phyloP scores from a whole-genome alignment of 2,888 invertebrate genomes.

The Tipula helvola region DNA sequence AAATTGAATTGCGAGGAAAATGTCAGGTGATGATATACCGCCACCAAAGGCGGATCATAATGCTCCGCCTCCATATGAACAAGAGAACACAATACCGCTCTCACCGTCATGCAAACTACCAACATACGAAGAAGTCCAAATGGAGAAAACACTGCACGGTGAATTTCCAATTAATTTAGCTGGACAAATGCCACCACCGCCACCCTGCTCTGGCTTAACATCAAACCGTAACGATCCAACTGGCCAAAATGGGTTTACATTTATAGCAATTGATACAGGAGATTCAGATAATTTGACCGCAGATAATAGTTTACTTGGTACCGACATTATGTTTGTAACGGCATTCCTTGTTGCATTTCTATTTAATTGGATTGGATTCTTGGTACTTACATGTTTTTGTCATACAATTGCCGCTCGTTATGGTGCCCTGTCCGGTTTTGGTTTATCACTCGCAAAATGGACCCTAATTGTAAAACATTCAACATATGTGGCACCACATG shows the following conservation, averaged over 20 bases:
- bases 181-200: slow-evolving; percentile 25
- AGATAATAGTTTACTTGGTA: slow-evolving; percentile 73
- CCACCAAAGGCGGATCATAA: slow-evolving; percentile 75
- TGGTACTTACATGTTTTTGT: slow-evolving; percentile 85
- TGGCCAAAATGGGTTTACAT: slow-evolving; percentile 38
- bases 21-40: slow-evolving; percentile 47
- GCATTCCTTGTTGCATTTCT: slow-evolving; percentile 92
- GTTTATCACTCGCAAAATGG: slow-evolving; percentile 88
- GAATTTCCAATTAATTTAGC: slow-evolving; percentile 38
- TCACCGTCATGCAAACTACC: slow-evolving; percentile 53
- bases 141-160: slow-evolving; percentile 70
- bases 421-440: slow-evolving; percentile 86
- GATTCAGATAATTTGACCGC: slow-evolving; percentile 59
- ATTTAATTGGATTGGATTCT: slow-evolving; percentile 90
- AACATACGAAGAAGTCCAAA: slow-evolving; percentile 84
- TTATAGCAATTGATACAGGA: slow-evolving; percentile 60
- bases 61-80: slow-evolving; percentile 80
- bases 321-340: slow-evolving; percentile 86
- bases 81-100: slow-evolving; percentile 36
- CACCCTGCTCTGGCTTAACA: slow-evolving; percentile 17
- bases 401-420: slow-evolving; percentile 89
- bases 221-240: neutral
- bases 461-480: slow-evolving; percentile 87
- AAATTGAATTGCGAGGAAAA: neutral
- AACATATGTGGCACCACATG: slow-evolving; percentile 72